Conservation (phyloP, 1,140 invertebrate species). For the Bombus consobrinus region DNA sequence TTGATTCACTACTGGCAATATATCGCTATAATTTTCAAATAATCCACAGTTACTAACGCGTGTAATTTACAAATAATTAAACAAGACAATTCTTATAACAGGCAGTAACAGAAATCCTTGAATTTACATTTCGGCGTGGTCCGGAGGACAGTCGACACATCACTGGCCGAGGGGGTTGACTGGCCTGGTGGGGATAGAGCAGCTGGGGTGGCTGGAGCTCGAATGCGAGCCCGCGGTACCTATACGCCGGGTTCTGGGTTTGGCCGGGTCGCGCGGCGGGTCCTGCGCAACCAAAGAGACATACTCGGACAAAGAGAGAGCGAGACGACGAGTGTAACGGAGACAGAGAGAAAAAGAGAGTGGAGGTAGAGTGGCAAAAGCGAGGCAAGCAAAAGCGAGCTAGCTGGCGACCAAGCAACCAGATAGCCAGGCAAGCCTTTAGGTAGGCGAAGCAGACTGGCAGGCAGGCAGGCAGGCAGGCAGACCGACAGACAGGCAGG, state of each 20-base stretch:
- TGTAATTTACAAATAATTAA: neutral
- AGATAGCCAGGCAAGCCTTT: slow-evolving; percentile 13
- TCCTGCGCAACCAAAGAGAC: slow-evolving; percentile 73
- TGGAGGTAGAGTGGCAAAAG: slow-evolving; percentile 4
- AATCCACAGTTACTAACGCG: neutral
- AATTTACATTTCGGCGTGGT: neutral
- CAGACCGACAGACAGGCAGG: neutral
- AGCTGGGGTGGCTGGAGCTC: slow-evolving; percentile 79
- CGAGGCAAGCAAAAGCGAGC: slow-evolving; percentile 55
- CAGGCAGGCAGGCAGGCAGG: slow-evolving; percentile 38
- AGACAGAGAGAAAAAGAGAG: neutral
- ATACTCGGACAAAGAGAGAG: slow-evolving; percentile 11
- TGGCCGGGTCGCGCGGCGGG: slow-evolving; percentile 78
- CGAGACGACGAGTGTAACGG: neutral
- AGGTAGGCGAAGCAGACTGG: slow-evolving; percentile 51
- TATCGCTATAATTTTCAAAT: no score
- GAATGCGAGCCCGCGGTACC: slow-evolving; percentile 74
- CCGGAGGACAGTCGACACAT: slow-evolving; percentile 9
- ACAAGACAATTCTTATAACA: no score
- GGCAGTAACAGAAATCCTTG: neutral
- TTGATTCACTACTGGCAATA: neutral
- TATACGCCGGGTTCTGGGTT: slow-evolving; percentile 78
- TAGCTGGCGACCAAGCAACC: slow-evolving; percentile 26
- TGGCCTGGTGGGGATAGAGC: slow-evolving; percentile 63
- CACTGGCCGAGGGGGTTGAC: slow-evolving; percentile 56